Percentiles rank a stretch among this genome's conserved stretches.
Conservation (phyloP, 2,797 vertebrate species). For the Xenops minutus region DNA sequence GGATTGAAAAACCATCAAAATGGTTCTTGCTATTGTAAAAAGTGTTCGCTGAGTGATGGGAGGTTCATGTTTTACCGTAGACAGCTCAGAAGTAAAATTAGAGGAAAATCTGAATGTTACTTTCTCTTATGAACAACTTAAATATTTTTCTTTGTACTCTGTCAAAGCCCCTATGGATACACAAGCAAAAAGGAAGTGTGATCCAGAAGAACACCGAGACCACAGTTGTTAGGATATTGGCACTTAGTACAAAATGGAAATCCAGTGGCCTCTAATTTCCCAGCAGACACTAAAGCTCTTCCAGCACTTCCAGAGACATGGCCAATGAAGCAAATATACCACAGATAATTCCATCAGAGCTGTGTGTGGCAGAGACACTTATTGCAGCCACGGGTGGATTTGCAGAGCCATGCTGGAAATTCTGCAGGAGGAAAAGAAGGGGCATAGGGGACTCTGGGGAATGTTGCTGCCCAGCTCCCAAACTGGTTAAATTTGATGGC, state of each 20-base stretch:
- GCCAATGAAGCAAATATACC: neutral
- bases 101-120: neutral
- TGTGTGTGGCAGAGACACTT: neutral
- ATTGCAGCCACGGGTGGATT: neutral
- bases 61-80: neutral
- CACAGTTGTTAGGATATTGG: neutral
- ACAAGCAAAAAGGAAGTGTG: neutral
- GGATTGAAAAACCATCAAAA: neutral
- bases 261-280: neutral
- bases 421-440: neutral
- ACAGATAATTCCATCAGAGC: neutral
- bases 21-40: neutral
- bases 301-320: neutral
- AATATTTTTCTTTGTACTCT: neutral
- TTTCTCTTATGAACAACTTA: neutral
- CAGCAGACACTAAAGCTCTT: neutral
- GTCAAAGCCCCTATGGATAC: neutral
- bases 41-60: neutral
- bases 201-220: neutral
- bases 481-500: accelerated
- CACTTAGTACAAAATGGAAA: neutral
- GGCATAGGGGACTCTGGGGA: accelerated
- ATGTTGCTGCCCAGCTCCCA: neutral
- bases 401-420: neutral
- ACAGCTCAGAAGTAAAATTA: neutral